Evolutionary conservation across 2,888 invertebrate genomes (phyloP), one percentile per base, ranked within the genome.

Genomic region (Gastrophysa polygoni): DNA sequence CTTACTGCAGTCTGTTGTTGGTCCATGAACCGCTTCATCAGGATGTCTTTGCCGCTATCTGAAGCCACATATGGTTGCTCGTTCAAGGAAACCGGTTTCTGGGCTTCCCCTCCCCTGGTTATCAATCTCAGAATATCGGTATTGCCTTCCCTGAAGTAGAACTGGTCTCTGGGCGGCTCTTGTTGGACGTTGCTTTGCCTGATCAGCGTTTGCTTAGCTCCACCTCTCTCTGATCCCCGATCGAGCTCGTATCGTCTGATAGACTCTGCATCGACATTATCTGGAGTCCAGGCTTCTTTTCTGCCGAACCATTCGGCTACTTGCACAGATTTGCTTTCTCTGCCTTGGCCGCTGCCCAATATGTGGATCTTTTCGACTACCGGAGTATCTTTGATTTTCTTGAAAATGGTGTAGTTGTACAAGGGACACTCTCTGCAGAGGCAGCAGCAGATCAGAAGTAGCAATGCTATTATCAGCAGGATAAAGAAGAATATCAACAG

Each of bases 251-350:
- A 91, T 59, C 90, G 84, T 66, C 89, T 83, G 72, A 92, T 85
- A 0, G 91, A 92, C 74, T 92, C 92, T 17, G 85, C 83, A 60
- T 89, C 88, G 4, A 72, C 76, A 10, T 66, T 68, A 80, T 92
- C 92, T 43, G 92, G 92, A 75, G 92, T 92, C 93, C 93, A 94
- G 28, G 93, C 93, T 85, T 93, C 93, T 77, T 91, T 87, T 78
- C 89, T 84, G 75, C 89, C 88, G 77, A 84, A 85, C 91, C 91
- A 91, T 78, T 91, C 91, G 67, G 87, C 89, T 80, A 90, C 87
- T 86, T 90, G 90, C 79, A 90, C 86, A 74, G 90, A 88, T 85
- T 90, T 90, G 85, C 87, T 90, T 84, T 90, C 89, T 44, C 68
- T 69, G 14, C 76, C 77, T 43, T 77, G 68, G 1, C 87, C 88